Base-by-base conservation (phyloP, 2,797 vertebrate species). In the Spea hammondii region DNA sequence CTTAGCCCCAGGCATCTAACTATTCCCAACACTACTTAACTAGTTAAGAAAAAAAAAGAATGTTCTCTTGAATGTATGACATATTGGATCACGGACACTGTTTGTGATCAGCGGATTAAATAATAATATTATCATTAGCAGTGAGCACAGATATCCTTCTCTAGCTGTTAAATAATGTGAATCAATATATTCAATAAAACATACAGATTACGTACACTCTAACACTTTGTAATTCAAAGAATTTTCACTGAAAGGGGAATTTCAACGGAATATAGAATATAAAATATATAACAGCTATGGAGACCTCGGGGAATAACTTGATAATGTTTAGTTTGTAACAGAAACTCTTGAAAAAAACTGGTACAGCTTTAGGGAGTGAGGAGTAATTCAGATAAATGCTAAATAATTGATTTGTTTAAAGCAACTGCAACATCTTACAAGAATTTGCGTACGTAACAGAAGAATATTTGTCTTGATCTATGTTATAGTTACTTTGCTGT, bases 401-500 rank as follows among this genome's bases (percentile, higher is more conserved):
- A 83, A 85, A 85, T 83, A 84, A 85, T 79, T 70, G 78, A 85
- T 80, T 81, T 76, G 75, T 48, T 72, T 50, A 6, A 32, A 57
- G 66, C 72, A 73, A 82, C 57, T 4, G 9, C 70, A 79, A 50
- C 69, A 70, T 77, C 51, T 65, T n/a, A 49, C 5, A 5, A 68
- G 65, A 32, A 44, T 14, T 72, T 68, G 68, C 17, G 62, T 67
- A 64, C 72, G 71, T 72, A 60, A 79, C 54, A 54, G 62, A 78
- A 74, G 77, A 11, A 84, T 65, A 70, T 9, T n/a, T 45, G 51
- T 59, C 13, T 48, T 32, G 57, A 65, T 60, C 72, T 67, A 74
- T 74, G 62, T 68, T 4, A 11, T 48, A 66, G 13, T 66, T 72
- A 5, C 54, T 59, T 67, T 50, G 32, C 48, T 66, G 50, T 49